Conservation (phyloP, 2,888 invertebrate genomes). For the Pseudolycoriella hygida region DNA sequence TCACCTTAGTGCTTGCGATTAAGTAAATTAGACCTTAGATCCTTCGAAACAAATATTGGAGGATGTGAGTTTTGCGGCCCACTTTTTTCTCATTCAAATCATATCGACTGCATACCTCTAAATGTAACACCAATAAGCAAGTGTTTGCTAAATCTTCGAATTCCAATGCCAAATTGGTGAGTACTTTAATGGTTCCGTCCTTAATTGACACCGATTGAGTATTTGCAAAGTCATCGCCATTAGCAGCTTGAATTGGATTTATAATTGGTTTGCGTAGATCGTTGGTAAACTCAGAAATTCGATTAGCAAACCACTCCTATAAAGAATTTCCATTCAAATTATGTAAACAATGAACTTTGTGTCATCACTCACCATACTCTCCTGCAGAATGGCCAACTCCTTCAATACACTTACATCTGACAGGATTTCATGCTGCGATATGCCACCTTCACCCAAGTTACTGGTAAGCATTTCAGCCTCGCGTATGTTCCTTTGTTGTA, state of each 20-base stretch:
- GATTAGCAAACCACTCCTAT: conserved; percentile 63
- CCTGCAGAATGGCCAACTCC: conserved; percentile 76
- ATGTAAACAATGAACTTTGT: no score
- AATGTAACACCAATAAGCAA: conserved; percentile 76
- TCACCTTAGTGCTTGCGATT: no score
- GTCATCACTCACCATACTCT: conserved; percentile 44
- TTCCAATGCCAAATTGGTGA: conserved; percentile 53
- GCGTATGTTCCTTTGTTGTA: conserved; percentile 58
- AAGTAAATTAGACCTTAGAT: no score
- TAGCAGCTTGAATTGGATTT: conserved; percentile 19
- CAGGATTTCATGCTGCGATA: conserved; percentile 69
- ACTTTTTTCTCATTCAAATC: no score
- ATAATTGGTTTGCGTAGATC: conserved; percentile 35
- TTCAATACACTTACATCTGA: conserved; percentile 67
- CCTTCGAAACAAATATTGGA: no score
- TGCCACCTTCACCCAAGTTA: conserved; percentile 76
- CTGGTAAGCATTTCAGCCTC: conserved; percentile 89
- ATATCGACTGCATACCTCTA: no score
- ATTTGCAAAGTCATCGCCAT: conserved; percentile 3
- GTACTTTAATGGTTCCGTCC: conserved; percentile 40
- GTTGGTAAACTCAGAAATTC: conserved; percentile 40
- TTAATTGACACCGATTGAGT: conserved; percentile 29
- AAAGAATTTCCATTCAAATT: conserved; percentile 9
- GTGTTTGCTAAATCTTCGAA: conserved; percentile 83
- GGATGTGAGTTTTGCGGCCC: no score